Conservation (phyloP, 2,113 vertebrate species). For the Acrocephalus kingi region DNA sequence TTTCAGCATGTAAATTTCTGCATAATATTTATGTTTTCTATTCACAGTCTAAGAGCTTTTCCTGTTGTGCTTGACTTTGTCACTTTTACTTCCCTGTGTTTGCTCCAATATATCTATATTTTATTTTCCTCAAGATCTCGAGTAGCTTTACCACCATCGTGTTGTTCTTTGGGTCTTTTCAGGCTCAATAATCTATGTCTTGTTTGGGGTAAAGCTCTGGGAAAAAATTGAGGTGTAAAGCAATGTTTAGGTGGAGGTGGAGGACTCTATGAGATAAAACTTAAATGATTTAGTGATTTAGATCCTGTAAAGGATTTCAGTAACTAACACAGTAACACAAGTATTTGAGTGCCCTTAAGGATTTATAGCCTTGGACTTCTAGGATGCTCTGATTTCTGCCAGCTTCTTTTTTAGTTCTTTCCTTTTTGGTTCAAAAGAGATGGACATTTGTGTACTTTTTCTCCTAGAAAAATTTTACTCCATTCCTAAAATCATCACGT, state of each 20-base stretch:
- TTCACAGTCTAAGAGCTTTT: background rate
- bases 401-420: background rate
- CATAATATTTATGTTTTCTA: background rate
- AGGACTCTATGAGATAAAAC: background rate
- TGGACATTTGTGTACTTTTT: background rate
- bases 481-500: background rate
- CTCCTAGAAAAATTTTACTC: background rate
- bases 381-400: background rate
- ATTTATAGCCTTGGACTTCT: background rate
- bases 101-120: background rate
- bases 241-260: background rate
- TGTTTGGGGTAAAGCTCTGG: background rate
- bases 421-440: background rate
- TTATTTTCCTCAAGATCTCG: background rate
- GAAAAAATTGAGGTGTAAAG: rapidly evolving
- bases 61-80: background rate
- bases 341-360: background rate
- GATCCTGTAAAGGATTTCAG: background rate
- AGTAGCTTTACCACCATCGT: background rate
- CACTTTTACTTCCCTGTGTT: background rate
- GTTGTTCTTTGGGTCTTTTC: background rate
- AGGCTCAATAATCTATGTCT: background rate
- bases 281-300: background rate
- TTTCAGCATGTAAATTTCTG: background rate
- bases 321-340: background rate